Conservation (phyloP, 2,113 vertebrate species). For the Zootoca vivipara region DNA sequence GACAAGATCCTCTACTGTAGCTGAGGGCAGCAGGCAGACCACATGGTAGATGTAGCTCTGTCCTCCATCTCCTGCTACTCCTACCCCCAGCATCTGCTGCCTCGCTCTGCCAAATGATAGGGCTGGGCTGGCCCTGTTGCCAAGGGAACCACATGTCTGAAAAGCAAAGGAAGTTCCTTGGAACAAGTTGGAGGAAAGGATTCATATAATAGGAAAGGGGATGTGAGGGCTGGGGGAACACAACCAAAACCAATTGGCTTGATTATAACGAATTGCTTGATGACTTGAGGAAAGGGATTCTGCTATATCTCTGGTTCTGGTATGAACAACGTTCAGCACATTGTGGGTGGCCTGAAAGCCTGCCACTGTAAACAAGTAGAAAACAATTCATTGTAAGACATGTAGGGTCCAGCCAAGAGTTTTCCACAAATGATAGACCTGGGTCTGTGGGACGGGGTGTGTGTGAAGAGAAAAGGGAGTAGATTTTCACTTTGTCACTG, state of each 20-base stretch:
- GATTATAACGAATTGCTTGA: background rate
- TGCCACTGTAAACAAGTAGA: constrained; percentile 26
- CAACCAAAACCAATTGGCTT: background rate
- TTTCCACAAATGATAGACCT: constrained; percentile 12
- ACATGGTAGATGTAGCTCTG: too few species aligned
- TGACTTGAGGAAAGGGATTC: background rate
- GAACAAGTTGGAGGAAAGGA: background rate
- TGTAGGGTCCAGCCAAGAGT: constrained; percentile 20
- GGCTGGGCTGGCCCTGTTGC: too few species aligned
- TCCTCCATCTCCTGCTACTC: too few species aligned
- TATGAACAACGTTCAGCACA: background rate
- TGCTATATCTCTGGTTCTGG: background rate
- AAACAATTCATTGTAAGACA: constrained; percentile 22
- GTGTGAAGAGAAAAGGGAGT: background rate
- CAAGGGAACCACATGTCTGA: background rate
- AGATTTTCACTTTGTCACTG: background rate
- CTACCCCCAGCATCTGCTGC: too few species aligned
- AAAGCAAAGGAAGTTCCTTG: background rate
- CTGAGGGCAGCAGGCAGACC: too few species aligned
- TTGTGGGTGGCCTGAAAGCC: constrained; percentile 32
- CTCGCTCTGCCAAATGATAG: too few species aligned
- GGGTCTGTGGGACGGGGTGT: background rate
- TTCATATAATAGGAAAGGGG: background rate
- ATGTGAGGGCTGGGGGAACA: background rate
- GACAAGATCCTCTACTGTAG: too few species aligned